These are phyloP conservation scores for Timandra comae DNA, from an alignment of 2,888 invertebrate species.

Conservation along the genomic window DNA sequence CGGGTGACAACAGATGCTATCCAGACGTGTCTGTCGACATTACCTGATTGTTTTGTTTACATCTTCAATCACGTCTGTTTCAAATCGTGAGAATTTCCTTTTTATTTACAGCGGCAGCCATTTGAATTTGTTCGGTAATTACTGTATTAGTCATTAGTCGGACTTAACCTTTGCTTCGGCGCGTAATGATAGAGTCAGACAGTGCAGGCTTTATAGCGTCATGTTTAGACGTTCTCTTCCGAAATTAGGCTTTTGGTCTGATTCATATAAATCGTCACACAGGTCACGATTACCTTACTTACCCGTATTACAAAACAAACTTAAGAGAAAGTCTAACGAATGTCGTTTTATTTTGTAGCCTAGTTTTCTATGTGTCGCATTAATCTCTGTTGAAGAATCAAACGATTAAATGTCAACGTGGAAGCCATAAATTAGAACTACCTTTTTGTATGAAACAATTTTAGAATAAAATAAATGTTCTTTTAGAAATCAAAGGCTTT, in stretches of 20 bases:
- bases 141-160: constrained; percentile 8
- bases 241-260: constrained; percentile 30
- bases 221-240: constrained; percentile 30
- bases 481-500: no score
- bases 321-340: constrained; percentile 47
- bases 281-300: constrained; percentile 53
- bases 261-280: constrained; percentile 38
- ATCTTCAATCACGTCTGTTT: constrained; percentile 12
- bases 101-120: constrained; percentile 13
- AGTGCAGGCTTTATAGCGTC: no score
- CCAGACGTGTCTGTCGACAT: constrained; percentile 14
- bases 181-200: constrained; percentile 9
- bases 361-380: constrained; percentile 25
- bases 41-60: constrained; percentile 16
- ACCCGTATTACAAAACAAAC: constrained; percentile 44
- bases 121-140: constrained; percentile 16
- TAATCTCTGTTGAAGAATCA: constrained; percentile 25
- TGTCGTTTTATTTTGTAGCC: constrained; percentile 18
- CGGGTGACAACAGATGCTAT: constrained; percentile 20
- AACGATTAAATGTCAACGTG: constrained; percentile 3
- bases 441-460: no score
- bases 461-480: no score
- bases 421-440: no score
- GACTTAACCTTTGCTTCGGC: constrained; percentile 14
- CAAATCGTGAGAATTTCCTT: constrained; percentile 14